phyloP scores from a whole-genome alignment of 2,797 vertebrate species.

The Parotocinclus haroldoi region DNA sequence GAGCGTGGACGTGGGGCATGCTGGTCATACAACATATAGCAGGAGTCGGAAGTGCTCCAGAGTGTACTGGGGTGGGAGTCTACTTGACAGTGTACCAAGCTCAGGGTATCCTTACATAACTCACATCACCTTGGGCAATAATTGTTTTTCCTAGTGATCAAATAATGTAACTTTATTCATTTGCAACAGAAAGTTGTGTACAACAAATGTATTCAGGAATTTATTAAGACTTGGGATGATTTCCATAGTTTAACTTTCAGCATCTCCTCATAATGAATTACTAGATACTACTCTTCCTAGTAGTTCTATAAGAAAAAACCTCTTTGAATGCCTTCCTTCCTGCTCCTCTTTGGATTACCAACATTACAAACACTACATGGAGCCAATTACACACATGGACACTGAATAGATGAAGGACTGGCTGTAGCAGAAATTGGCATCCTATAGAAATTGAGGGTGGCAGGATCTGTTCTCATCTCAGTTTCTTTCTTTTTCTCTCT shows the following conservation, averaged over 20 bases:
- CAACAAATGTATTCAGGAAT: too few species aligned
- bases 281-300: constrained; percentile 27
- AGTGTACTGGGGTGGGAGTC: too few species aligned
- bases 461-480: constrained; percentile 35
- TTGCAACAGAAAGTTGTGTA: too few species aligned
- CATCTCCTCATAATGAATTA: constrained; percentile 37
- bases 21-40: too few species aligned
- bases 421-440: constrained; percentile 42
- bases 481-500: constrained; percentile 26
- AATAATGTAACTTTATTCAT: too few species aligned
- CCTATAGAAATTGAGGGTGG: constrained; percentile 32
- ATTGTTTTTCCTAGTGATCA: too few species aligned
- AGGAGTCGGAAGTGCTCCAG: too few species aligned
- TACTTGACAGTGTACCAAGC: too few species aligned
- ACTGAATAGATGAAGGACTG: constrained; percentile 50
- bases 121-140: too few species aligned
- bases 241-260: neutral
- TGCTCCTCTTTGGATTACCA: constrained; percentile 47
- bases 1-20: too few species aligned
- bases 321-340: constrained; percentile 38
- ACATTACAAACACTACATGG: constrained; percentile 52
- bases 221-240: too few species aligned
- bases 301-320: constrained; percentile 14
- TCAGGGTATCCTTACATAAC: too few species aligned
- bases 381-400: constrained; percentile 55